These are phyloP conservation scores for Andricus curvator DNA, from an alignment of 2,888 invertebrate species.

Conservation along the genomic window DNA sequence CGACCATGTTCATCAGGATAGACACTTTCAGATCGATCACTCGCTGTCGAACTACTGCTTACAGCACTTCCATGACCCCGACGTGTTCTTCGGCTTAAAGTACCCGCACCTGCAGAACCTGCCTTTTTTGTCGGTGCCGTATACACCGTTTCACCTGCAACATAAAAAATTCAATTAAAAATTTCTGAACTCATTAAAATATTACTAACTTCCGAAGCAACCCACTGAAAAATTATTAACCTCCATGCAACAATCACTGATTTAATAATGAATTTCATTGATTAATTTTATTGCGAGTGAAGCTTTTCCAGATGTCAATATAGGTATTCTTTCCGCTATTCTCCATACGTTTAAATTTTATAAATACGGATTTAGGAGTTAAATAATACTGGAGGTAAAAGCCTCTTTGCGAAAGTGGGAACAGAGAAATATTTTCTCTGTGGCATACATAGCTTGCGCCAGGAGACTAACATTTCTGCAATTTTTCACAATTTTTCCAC, in stretches of 20 bases:
- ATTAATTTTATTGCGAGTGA: neutral
- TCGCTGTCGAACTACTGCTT: slow-evolving; percentile 79
- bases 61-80: slow-evolving; percentile 80
- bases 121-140: slow-evolving; percentile 68
- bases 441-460: neutral
- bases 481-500: slow-evolving; percentile 17
- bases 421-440: neutral
- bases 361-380: neutral
- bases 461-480: neutral
- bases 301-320: neutral
- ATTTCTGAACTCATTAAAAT: neutral
- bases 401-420: neutral
- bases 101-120: slow-evolving; percentile 77
- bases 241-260: neutral
- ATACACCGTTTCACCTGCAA: slow-evolving; percentile 68
- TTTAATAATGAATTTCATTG: neutral
- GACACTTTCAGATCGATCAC: slow-evolving; percentile 69
- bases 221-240: neutral
- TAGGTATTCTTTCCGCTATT: neutral
- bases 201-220: neutral
- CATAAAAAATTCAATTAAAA: neutral
- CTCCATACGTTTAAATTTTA: neutral
- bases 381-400: neutral
- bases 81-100: slow-evolving; percentile 80
- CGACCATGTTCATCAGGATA: slow-evolving; percentile 71